These are phyloP conservation scores for Nibea coibor DNA, from an alignment of 2,113 vertebrate species.

Conservation along the genomic window DNA sequence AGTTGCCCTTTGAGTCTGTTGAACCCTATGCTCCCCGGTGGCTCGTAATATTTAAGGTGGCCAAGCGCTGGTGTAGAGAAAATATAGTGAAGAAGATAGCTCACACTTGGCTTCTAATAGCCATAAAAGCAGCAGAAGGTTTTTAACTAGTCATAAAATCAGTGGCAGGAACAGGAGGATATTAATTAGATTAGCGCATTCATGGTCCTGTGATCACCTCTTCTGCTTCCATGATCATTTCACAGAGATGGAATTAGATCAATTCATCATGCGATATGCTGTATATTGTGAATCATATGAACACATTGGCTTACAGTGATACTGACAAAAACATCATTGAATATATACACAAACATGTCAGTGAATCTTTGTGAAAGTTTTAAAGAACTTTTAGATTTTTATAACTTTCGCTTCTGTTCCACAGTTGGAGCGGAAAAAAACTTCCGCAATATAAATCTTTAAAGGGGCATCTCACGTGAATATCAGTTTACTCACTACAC, in stretches of 20 bases:
- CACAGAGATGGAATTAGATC: conserved; percentile 73
- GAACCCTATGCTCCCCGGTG: conserved; percentile 56
- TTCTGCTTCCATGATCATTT: conserved; percentile 80
- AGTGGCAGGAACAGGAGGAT: conserved; percentile 77
- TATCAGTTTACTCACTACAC: neutral
- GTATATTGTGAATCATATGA: conserved; percentile 47
- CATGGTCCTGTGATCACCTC: conserved; percentile 80
- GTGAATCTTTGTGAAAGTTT: conserved; percentile 1
- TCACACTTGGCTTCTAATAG: conserved; percentile 79
- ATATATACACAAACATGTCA: conserved; percentile 15
- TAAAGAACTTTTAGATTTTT: neutral
- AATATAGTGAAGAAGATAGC: conserved; percentile 71
- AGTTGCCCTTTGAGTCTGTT: conserved; percentile 45
- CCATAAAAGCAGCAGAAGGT: conserved; percentile 84
- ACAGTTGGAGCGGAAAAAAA: neutral
- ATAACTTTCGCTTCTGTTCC: neutral
- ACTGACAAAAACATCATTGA: conserved; percentile 39
- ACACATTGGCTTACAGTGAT: conserved; percentile 21
- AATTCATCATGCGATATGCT: conserved; percentile 63
- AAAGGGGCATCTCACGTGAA: neutral
- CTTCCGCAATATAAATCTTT: neutral
- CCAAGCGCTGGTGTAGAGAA: conserved; percentile 65
- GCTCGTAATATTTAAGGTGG: conserved; percentile 70
- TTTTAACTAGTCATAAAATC: conserved; percentile 85
- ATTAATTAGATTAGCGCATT: conserved; percentile 84